Percentiles rank a stretch among this genome's conserved stretches.
phyloP scores from a whole-genome alignment of 2,797 vertebrate species.

The Mareca penelope region DNA sequence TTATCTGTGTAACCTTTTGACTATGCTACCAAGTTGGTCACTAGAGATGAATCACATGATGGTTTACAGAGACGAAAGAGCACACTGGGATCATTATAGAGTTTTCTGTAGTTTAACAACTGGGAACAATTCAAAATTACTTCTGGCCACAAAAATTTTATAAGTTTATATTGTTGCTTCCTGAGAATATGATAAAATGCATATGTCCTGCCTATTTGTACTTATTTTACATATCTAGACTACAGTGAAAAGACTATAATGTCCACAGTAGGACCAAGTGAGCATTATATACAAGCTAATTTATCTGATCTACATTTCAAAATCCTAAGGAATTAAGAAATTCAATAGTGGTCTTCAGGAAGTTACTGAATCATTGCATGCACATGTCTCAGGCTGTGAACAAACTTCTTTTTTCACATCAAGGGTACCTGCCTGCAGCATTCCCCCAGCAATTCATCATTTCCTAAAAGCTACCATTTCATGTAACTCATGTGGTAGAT shows the following conservation, averaged over 20 bases:
- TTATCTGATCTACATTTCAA: not conserved
- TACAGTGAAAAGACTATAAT: not conserved
- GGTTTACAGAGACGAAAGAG: not conserved
- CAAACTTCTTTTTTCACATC: not conserved
- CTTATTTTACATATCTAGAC: not conserved
- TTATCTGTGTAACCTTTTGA: not conserved
- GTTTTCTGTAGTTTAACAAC: not conserved
- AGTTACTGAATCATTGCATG: not conserved
- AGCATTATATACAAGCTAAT: not conserved
- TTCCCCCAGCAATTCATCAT: not conserved
- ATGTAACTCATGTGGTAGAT: not conserved
- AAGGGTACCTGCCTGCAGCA: not conserved
- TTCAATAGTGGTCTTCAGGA: not conserved
- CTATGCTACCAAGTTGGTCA: not conserved
- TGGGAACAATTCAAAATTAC: not conserved
- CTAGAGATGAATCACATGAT: not conserved
- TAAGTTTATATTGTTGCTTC: not conserved
- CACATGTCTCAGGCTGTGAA: not conserved
- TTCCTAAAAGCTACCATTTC: not conserved
- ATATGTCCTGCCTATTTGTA: not conserved
- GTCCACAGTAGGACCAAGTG: not conserved
- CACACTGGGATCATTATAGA: not conserved
- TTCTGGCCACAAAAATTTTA: not conserved
- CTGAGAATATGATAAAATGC: not conserved
- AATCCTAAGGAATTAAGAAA: not conserved